A percentile compares a stretch with the other conserved stretches of the same genome.
Conservation (phyloP, 2,797 vertebrate genomes). For the Iguana delicatissima region DNA sequence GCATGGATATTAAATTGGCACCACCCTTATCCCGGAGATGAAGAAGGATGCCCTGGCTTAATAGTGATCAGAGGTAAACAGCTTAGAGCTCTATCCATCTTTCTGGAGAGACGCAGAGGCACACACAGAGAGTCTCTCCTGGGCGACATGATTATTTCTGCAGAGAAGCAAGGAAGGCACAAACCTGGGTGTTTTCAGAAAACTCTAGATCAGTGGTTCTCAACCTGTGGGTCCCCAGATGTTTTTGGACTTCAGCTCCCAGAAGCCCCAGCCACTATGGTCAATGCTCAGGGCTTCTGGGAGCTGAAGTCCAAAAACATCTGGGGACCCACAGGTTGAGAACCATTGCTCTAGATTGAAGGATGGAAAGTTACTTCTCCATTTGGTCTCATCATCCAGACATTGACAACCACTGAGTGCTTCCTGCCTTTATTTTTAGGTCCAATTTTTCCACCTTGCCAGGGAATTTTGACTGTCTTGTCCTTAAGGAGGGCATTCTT, state of each 20-base stretch:
- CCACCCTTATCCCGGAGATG: conserved; percentile 3
- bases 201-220: no score
- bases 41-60: conserved; percentile 21
- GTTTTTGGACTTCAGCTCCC: no score
- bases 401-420: neutral
- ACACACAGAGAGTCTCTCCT: neutral
- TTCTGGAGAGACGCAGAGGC: neutral
- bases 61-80: neutral
- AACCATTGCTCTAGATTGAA: no score
- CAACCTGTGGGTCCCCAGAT: no score
- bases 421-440: neutral
- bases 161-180: neutral
- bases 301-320: no score
- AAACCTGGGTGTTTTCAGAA: neutral
- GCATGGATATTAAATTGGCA: conserved; percentile 19
- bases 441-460: no score
- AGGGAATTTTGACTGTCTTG: no score
- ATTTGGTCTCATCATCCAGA: neutral
- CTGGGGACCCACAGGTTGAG: no score
- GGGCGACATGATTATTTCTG: neutral
- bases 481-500: no score
- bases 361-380: no score
- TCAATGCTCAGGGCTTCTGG: no score
- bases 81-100: conserved; percentile 40
- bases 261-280: no score